Conservation (phyloP, 2,797 vertebrate genomes). For the Fistularia commersonii region DNA sequence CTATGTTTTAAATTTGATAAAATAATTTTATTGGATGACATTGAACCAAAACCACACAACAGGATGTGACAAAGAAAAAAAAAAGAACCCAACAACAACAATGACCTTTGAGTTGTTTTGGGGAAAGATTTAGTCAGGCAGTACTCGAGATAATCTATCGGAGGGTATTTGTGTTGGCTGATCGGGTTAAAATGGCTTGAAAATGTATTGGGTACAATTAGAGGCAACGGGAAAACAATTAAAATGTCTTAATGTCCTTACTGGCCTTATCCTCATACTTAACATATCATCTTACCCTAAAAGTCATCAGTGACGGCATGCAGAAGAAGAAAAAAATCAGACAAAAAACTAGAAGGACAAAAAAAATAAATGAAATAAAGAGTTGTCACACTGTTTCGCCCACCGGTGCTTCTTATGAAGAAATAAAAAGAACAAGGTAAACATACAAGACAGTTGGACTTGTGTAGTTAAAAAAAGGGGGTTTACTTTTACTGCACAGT, state of each 20-base stretch:
- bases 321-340: conserved; percentile 62
- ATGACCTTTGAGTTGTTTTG: too few relatives aligned
- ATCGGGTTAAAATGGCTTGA: conserved; percentile 28
- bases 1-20: not conserved
- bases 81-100: too few relatives aligned
- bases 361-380: conserved; percentile 55
- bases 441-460: conserved; percentile 26
- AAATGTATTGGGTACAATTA: conserved; percentile 14
- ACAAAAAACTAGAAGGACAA: conserved; percentile 52
- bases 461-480: not conserved
- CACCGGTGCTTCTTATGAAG: conserved; percentile 24
- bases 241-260: conserved; percentile 36
- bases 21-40: not conserved
- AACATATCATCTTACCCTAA: conserved; percentile 83
- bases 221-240: conserved; percentile 31
- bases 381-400: conserved; percentile 46
- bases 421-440: conserved; percentile 35
- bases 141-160: too few relatives aligned
- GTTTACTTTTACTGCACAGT: conserved; percentile 86
- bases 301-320: conserved; percentile 85
- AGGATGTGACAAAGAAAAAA: conserved; percentile 16
- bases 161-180: conserved; percentile 3
- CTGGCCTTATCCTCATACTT: conserved; percentile 61
- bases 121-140: too few relatives aligned
- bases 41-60: conserved; percentile 18